A percentile compares a stretch with the other conserved stretches of the same genome.
Evolutionary conservation across 2,113 vertebrate genomes (phyloP).

Genomic region (Aegotheles bennettii): DNA sequence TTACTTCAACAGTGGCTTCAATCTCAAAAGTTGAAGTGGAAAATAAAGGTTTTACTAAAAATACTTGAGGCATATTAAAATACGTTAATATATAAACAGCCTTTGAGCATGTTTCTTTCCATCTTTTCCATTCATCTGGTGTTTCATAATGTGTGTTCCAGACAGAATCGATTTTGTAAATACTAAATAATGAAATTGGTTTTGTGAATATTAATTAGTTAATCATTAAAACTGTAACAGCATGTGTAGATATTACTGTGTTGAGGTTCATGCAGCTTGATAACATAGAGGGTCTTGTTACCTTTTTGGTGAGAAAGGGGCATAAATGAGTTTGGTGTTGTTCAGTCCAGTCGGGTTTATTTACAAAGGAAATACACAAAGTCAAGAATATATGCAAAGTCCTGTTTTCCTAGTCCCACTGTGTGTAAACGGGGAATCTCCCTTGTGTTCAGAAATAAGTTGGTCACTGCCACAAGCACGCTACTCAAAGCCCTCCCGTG

Average conservation of each 20-base stretch:
- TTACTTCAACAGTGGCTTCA: not conserved
- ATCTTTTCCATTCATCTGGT: not conserved
- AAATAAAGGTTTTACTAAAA: not conserved
- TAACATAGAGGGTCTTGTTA: not conserved
- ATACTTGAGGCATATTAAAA: not conserved
- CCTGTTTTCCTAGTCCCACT: not conserved
- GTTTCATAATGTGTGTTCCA: not conserved
- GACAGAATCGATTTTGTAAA: not conserved
- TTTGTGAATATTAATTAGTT: not conserved
- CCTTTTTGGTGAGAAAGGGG: not conserved
- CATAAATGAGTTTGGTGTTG: not conserved
- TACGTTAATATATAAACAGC: not conserved
- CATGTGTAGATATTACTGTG: not conserved
- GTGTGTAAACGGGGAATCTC: not conserved
- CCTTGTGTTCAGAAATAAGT: not conserved
- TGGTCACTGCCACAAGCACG: not conserved
- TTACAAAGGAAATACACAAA: not conserved
- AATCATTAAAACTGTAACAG: not conserved
- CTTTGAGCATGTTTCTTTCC: not conserved
- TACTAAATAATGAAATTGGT: not conserved
- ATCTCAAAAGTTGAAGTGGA: not conserved
- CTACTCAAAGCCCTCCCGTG: rapidly evolving
- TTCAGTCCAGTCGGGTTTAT: not conserved
- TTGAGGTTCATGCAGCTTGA: not conserved
- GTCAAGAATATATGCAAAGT: not conserved